Percentiles rank a stretch among this genome's conserved stretches.
phyloP scores from a whole-genome alignment of 2,888 invertebrate genomes.

The Dasysyrphus tricinctus region DNA sequence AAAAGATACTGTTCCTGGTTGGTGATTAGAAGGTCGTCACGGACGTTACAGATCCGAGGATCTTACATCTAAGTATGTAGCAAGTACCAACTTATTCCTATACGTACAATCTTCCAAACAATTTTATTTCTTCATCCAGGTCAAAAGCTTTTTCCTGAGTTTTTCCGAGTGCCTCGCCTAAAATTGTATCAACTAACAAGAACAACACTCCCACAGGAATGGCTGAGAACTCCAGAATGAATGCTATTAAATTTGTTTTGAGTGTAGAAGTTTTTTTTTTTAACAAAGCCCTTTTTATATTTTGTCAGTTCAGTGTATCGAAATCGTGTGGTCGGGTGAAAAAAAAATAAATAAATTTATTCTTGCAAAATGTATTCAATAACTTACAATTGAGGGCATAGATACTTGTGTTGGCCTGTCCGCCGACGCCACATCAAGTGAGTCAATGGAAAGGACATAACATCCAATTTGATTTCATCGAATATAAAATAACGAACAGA shows the following conservation, averaged over 20 bases:
- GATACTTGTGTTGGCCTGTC: slow-evolving; percentile 57
- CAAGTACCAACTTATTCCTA: no score
- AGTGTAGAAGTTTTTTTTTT: slow-evolving; percentile 15
- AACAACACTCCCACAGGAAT: no score
- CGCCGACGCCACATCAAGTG: slow-evolving; percentile 41
- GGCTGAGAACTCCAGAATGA: no score
- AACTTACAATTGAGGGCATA: slow-evolving; percentile 50
- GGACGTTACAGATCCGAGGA: no score
- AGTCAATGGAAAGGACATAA: slow-evolving; percentile 73
- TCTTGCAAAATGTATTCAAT: slow-evolving; percentile 57
- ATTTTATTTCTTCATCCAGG: no score
- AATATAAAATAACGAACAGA: slow-evolving; percentile 70
- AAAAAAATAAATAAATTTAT: slow-evolving; percentile 44
- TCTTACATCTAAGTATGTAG: no score
- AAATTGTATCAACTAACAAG: no score
- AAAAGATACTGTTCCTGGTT: no score
- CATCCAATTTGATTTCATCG: slow-evolving; percentile 74
- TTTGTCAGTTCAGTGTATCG: slow-evolving; percentile 55
- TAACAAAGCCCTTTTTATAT: slow-evolving; percentile 36
- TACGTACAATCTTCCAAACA: no score
- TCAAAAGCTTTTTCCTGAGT: no score
- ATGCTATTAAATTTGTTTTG: neutral
- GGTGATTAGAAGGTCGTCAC: no score
- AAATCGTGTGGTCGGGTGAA: slow-evolving; percentile 56
- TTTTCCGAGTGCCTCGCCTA: no score